These are phyloP conservation scores for Cordylochernes scorpioides DNA, from an alignment of 2,888 invertebrate species.

Conservation along the genomic window DNA sequence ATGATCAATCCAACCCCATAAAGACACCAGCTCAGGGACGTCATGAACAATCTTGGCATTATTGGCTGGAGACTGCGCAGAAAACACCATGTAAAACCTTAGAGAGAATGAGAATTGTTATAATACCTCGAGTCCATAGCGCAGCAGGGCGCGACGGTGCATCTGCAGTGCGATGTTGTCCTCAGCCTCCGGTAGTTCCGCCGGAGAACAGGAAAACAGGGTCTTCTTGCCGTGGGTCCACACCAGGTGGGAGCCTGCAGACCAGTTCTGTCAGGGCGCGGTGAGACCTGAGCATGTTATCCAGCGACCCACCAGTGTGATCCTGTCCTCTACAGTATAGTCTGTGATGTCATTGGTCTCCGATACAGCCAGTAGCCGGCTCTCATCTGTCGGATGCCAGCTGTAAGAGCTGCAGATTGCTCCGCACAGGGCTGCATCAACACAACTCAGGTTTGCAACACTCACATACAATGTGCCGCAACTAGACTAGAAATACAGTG, in stretches of 20 bases:
- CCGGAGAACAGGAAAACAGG: no score
- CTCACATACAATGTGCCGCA: no score
- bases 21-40: conserved; percentile 40
- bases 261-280: conserved; percentile 29
- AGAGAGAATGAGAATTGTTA: conserved; percentile 1
- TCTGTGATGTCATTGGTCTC: conserved; percentile 36
- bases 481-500: no score
- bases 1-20: conserved; percentile 54
- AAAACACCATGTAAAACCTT: no score
- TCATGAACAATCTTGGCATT: no score
- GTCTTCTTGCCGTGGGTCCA: conserved; percentile 55
- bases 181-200: conserved; percentile 28
- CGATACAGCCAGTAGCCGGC: conserved; percentile 41
- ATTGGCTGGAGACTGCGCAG: no score
- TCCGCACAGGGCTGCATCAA: no score
- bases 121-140: conserved; percentile 49
- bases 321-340: conserved; percentile 49
- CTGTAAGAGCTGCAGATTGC: no score
- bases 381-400: conserved; percentile 62
- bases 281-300: neutral
- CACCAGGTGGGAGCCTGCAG: conserved; percentile 38
- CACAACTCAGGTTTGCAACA: no score
- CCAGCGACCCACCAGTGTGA: conserved; percentile 30
- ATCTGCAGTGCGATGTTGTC: conserved; percentile 46
- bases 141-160: conserved; percentile 37